These are phyloP conservation scores for Agapornis roseicollis DNA, from an alignment of 2,113 vertebrate genomes.

Conservation along the genomic window DNA sequence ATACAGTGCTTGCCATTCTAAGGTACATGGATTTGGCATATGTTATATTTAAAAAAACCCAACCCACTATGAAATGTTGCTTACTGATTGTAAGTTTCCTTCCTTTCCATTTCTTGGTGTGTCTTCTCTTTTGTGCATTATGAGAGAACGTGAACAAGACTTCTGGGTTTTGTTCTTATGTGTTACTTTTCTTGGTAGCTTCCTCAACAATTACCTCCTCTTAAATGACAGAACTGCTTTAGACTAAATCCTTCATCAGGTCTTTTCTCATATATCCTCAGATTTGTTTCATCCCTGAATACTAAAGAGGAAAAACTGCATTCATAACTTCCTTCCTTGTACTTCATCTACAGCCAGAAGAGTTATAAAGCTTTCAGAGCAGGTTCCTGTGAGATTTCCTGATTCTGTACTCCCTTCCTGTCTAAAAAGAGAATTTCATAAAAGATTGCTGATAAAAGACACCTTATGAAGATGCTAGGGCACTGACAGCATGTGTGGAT, in stretches of 20 bases:
- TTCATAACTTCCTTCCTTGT: neutral
- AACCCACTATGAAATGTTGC: neutral
- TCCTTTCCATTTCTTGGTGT: neutral
- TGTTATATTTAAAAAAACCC: neutral
- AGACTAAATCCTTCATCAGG: neutral
- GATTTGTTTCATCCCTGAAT: neutral
- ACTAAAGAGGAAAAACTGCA: neutral
- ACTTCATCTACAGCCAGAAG: neutral
- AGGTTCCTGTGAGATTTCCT: slow-evolving; percentile 9
- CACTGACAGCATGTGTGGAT: neutral
- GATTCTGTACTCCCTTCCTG: neutral
- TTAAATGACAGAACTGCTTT: neutral
- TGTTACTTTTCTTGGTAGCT: neutral
- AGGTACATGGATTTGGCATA: neutral
- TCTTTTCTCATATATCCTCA: neutral
- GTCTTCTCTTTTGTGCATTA: neutral
- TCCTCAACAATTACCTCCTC: neutral
- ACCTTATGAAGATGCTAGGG: neutral
- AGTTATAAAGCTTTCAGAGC: slow-evolving; percentile 25
- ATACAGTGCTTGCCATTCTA: neutral
- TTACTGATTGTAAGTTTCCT: neutral
- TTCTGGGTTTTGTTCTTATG: neutral
- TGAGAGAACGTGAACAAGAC: neutral
- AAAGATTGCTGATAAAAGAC: neutral
- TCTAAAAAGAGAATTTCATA: neutral